Conservation (phyloP, 2,113 vertebrate genomes). For the Corydoras sp. region DNA sequence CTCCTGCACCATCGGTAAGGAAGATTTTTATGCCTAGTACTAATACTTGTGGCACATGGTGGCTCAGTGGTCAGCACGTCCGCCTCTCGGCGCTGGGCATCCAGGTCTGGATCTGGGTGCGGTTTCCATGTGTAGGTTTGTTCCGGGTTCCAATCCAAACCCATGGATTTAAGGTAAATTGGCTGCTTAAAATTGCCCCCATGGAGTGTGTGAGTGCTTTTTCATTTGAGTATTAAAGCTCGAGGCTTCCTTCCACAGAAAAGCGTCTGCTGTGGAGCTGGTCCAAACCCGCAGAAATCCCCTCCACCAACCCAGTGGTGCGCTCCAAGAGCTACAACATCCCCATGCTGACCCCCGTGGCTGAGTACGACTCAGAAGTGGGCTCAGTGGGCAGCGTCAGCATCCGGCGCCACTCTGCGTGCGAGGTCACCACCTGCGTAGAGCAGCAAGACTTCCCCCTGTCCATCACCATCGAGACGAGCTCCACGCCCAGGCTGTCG, state of each 20-base stretch:
- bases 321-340: constrained; percentile 96
- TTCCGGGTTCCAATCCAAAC: too few species aligned
- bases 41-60: neutral
- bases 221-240: too few species aligned
- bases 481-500: constrained; percentile 48
- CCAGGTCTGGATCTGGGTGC: too few species aligned
- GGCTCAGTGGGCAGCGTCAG: constrained; percentile 66
- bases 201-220: too few species aligned
- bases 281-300: constrained; percentile 74
- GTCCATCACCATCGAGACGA: constrained; percentile 41
- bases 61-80: too few species aligned
- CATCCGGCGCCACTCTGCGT: constrained; percentile 87
- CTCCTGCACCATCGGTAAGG: constrained; percentile 82
- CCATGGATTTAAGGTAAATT: too few species aligned
- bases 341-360: constrained; percentile 87
- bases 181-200: too few species aligned
- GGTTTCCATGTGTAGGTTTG: too few species aligned
- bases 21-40: neutral
- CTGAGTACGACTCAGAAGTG: constrained; percentile 82
- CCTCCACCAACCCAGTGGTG: constrained; percentile 85
- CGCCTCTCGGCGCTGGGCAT: too few species aligned
- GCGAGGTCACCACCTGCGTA: constrained; percentile 84
- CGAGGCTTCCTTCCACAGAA: constrained; percentile 50
- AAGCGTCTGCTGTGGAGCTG: constrained; percentile 76
- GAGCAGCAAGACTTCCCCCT: constrained; percentile 72